A percentile compares a stretch with the other conserved stretches of the same genome.
These are phyloP conservation scores for Electrona antarctica DNA, from an alignment of 2,113 vertebrate species.

Conservation along the genomic window DNA sequence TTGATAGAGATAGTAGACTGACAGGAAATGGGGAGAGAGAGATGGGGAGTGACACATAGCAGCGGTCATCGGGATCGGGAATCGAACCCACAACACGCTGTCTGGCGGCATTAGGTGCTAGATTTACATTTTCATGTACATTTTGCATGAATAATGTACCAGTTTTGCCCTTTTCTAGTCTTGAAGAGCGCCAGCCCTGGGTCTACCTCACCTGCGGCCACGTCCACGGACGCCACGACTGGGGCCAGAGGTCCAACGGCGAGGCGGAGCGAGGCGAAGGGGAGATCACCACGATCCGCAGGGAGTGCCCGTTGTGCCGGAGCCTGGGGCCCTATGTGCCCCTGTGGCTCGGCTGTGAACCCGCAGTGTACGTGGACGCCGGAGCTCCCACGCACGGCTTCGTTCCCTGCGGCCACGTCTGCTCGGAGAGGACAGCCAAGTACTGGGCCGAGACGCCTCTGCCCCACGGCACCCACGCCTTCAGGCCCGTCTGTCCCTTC, in stretches of 20 bases:
- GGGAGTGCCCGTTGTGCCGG: conserved; percentile 96
- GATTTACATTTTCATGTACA: no score
- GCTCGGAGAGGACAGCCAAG: conserved; percentile 92
- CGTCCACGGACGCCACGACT: conserved; percentile 96
- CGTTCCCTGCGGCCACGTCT: conserved; percentile 95
- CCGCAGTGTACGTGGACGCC: conserved; percentile 92
- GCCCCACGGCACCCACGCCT: conserved; percentile 96
- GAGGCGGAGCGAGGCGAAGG: conserved; percentile 55
- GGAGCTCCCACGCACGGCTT: conserved; percentile 92
- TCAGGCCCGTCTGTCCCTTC: conserved; percentile 95
- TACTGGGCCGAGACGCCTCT: conserved; percentile 96
- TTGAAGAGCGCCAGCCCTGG: conserved; percentile 99
- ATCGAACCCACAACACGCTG: no score
- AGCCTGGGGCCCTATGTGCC: conserved; percentile 94
- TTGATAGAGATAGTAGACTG: no score
- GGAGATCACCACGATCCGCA: conserved; percentile 72
- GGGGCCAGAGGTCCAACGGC: conserved; percentile 80
- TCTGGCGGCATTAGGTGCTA: no score
- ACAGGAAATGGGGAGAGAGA: no score
- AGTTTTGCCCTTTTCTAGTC: conserved; percentile 59
- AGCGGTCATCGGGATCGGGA: no score
- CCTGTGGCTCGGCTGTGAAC: conserved; percentile 95
- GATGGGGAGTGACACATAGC: no score
- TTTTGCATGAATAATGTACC: not conserved
- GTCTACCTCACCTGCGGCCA: conserved; percentile 96